Base-by-base conservation (phyloP, 1,140 invertebrate species). In the Calliphora vicina region DNA sequence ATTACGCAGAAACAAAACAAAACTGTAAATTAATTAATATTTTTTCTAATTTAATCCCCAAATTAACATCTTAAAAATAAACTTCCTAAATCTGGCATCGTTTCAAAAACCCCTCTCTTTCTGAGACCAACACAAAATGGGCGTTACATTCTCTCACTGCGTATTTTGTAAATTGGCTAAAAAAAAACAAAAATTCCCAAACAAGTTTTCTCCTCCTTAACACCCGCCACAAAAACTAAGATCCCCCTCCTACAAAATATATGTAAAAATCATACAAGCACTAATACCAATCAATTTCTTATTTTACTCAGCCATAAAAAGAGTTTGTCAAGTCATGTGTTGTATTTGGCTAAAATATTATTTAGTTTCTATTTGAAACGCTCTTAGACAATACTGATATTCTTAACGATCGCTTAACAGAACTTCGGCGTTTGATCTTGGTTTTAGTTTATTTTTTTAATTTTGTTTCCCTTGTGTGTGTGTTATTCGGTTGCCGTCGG, bases 361-460 rank as follows among this genome's bases (percentile, higher is more conserved):
- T 78, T 78, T 25, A 78, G 74, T 78, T 78, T 78, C 74, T 43
- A 78, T 78, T 78, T 45, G 74, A 78, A 78, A 78, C 74, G 74
- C 74, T 78, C 74, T 78, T 43, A 43, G 74, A 78, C 61, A 43
- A 78, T 23, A 78, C 74, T 20, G 10, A n/a, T 20, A 78, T 45
- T 76, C 35, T 78, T 78, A 78, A 43, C 74, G 74, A 78, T 78
- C 74, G 74, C 74, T 25, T 78, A 78, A 43, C 20, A 43, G 73
- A 78, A 78, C 74, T 23, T 78, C 27, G 35, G 35, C n/a, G 74
- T 20, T 74, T 35, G 72, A 35, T 74, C 45, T 50, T 50, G 45
- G 45, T 50, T 43, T 78, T 9, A n/a, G n/a, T n/a, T n/a, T n/a
- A n/a, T 73, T 27, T 25, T 27, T 27, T 29, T 10, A 73, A 73